Percentiles rank a stretch among this genome's conserved stretches.
These are phyloP conservation scores for Apamea anceps DNA, from an alignment of 2,888 invertebrate genomes.

Conservation along the genomic window DNA sequence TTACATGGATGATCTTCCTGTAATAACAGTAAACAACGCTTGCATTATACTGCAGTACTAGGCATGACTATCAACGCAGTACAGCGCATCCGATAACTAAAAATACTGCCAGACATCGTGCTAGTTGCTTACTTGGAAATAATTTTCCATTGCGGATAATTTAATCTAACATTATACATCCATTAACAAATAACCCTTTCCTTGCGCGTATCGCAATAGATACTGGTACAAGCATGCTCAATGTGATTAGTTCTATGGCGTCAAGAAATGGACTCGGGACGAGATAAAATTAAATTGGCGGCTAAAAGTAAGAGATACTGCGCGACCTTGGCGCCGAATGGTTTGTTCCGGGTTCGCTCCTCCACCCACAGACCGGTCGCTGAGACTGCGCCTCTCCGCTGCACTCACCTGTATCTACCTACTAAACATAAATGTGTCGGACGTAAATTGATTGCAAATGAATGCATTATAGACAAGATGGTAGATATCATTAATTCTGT, in stretches of 20 bases:
- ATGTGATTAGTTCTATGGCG: conserved; percentile 66
- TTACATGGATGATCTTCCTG: conserved; percentile 57
- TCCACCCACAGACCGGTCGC: conserved; percentile 79
- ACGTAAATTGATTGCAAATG: conserved; percentile 52
- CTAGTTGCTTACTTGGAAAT: conserved; percentile 43
- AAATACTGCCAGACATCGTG: conserved; percentile 40
- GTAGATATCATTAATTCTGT: conserved; percentile 33
- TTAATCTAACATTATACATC: conserved; percentile 62
- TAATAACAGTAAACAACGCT: conserved; percentile 53
- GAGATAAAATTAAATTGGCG: conserved; percentile 70
- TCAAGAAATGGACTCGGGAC: conserved; percentile 61
- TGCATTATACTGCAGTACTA: conserved; percentile 35
- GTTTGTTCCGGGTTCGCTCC: conserved; percentile 86
- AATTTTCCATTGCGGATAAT: conserved; percentile 60
- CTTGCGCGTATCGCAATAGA: conserved; percentile 57
- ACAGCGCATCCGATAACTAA: conserved; percentile 46
- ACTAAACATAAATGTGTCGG: conserved; percentile 55
- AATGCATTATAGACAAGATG: conserved; percentile 44
- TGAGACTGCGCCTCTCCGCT: conserved; percentile 69
- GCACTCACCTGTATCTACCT: conserved; percentile 69
- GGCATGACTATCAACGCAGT: conserved; percentile 40
- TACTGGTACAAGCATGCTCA: conserved; percentile 61
- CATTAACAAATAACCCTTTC: conserved; percentile 68
- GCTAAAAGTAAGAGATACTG: conserved; percentile 83
- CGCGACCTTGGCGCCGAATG: conserved; percentile 83